phyloP scores from a whole-genome alignment of 2,113 vertebrate genomes.

The Nettapus auritus region DNA sequence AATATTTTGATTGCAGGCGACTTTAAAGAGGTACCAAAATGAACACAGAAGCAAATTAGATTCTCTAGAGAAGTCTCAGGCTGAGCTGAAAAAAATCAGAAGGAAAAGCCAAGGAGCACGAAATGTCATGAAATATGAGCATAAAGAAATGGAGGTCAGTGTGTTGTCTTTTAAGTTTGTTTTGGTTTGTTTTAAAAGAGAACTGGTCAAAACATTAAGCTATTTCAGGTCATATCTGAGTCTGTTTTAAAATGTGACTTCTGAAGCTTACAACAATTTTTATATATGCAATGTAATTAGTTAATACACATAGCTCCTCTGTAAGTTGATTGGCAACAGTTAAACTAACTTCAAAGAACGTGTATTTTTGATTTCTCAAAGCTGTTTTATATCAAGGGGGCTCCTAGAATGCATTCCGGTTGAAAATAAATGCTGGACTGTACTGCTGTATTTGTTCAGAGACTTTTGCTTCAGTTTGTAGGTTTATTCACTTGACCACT shows the following conservation, averaged over 20 bases:
- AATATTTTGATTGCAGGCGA: slow-evolving; percentile 82
- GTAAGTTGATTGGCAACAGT: background rate
- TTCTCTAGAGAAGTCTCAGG: slow-evolving; percentile 91
- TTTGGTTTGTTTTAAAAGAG: background rate
- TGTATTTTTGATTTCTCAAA: background rate
- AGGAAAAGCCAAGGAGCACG: slow-evolving; percentile 93
- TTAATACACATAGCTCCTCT: background rate
- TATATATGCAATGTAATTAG: background rate
- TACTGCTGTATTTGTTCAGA: background rate
- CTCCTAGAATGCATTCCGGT: background rate
- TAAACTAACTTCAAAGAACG: background rate
- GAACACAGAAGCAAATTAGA: slow-evolving; percentile 92
- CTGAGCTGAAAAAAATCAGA: slow-evolving; percentile 93
- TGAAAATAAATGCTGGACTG: background rate
- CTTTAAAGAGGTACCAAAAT: slow-evolving; percentile 93
- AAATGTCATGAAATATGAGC: slow-evolving; percentile 87
- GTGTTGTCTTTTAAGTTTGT: background rate
- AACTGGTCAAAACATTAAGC: background rate
- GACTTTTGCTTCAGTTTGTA: background rate
- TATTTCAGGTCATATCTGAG: background rate
- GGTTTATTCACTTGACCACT: background rate
- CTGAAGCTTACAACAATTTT: background rate
- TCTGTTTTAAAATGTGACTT: background rate
- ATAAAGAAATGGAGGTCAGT: slow-evolving; percentile 92
- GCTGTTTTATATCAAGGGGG: background rate